Evolutionary conservation across 2,888 invertebrate genomes (phyloP), one percentile per base, ranked within the genome.

Genomic region (Amiota minor): DNA sequence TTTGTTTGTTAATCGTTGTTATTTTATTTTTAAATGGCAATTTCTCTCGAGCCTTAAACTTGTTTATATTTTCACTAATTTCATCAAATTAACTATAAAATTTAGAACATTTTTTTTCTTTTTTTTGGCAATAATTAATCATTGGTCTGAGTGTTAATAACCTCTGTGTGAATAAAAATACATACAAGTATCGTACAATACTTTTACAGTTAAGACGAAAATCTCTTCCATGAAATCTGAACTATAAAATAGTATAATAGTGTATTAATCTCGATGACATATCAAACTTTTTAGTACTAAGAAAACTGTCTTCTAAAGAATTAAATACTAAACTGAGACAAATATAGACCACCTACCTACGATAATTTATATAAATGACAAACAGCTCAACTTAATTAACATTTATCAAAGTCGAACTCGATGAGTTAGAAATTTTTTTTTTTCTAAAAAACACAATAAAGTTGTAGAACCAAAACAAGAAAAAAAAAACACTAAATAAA

Each of bases 391-490:
- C 77, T 75, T 78, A 75, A 80, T 80, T 77, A 79, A 75, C 79
- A 75, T 79, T 80, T 72, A 78, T 84, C 83, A 86, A 79, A 78
- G 80, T 81, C 86, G 74, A 65, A 67, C 81, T 77, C 76, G 82
- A 81, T 78, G 78, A 78, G 76, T 76, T 70, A 70, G 73, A 18
- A 79, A 78, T 74, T 76, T 73, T 74, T 74, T 76, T 73, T 74
- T 70, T 75, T 75, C 71, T 67, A 50, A 18, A 65, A 65, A 65
- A 35, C 35, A 35, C 35, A 35, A 35, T 46, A 18, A 67, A 49
- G 20, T 16, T 50, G 12, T 18, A 35, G 16, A 59, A 56, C 47
- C 45, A 56, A 53, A 47, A 45, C 18, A 67, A 47, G 18, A 35
- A 45, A 49, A 20, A 8, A 16, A 16, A 56, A 56, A 12, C 47